Evolutionary conservation across 2,797 vertebrate species (phyloP).

Genomic region (Salarias fasciatus): DNA sequence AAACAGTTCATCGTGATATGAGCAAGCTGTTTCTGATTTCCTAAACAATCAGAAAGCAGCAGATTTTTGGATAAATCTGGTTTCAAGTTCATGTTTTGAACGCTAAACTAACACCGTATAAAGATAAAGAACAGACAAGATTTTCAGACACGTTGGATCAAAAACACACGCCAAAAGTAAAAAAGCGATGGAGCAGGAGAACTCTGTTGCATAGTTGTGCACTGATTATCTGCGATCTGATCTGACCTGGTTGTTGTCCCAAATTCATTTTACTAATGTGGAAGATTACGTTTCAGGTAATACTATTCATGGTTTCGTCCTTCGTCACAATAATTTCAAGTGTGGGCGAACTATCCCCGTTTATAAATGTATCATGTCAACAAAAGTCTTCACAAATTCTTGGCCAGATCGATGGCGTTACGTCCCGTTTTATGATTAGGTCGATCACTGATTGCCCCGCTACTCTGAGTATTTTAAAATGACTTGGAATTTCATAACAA

Average conservation of each 20-base stretch:
- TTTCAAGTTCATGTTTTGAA: conserved; percentile 10
- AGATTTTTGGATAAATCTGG: conserved; percentile 7
- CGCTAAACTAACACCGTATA: conserved; percentile 32
- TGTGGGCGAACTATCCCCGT: too few relatives aligned
- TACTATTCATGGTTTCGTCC: too few relatives aligned
- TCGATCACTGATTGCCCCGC: too few relatives aligned
- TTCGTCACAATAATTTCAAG: too few relatives aligned
- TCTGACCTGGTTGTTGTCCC: not conserved
- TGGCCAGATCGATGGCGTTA: too few relatives aligned
- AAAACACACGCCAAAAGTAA: conserved; percentile 67
- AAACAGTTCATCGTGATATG: not conserved
- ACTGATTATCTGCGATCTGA: conserved; percentile 73
- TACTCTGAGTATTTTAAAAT: too few relatives aligned
- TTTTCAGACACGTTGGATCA: conserved; percentile 51
- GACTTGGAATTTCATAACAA: too few relatives aligned
- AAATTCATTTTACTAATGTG: not conserved
- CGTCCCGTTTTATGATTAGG: too few relatives aligned
- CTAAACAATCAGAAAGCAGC: conserved; percentile 28
- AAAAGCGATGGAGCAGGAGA: conserved; percentile 78
- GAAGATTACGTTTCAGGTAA: not conserved
- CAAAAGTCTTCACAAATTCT: too few relatives aligned
- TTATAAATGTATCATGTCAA: too few relatives aligned
- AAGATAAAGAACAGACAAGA: conserved; percentile 63
- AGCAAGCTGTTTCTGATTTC: conserved; percentile 12
- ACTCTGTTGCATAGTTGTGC: conserved; percentile 80